Percentiles rank a stretch among this genome's conserved stretches.
phyloP scores from a whole-genome alignment of 2,888 invertebrate species.

The Beris chalybata region DNA sequence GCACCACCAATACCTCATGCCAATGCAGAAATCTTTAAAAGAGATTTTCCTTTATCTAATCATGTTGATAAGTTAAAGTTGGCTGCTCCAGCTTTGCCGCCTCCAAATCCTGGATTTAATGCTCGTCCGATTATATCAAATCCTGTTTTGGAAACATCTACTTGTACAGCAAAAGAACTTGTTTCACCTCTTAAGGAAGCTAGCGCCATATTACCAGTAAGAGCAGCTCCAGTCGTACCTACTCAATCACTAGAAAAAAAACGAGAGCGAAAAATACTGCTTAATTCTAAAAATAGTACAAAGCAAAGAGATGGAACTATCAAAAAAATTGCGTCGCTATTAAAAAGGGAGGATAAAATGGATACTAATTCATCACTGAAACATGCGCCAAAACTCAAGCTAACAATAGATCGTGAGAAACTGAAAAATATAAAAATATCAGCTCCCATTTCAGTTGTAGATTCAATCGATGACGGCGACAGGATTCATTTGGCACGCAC shows the following conservation, averaged over 20 bases:
- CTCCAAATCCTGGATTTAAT: conserved; percentile 64
- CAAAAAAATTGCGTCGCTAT: conserved; percentile 75
- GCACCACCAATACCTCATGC: conserved; percentile 67
- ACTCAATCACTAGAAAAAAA: no score
- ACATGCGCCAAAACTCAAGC: conserved; percentile 65
- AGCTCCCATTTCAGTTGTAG: conserved; percentile 73
- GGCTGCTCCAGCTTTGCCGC: conserved; percentile 62
- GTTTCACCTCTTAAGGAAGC: conserved; percentile 50
- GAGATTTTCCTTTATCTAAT: not conserved
- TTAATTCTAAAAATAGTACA: not conserved
- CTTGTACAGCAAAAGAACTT: conserved; percentile 75
- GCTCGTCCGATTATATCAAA: conserved; percentile 78
- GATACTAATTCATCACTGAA: conserved; percentile 63
- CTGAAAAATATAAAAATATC: conserved; percentile 80
- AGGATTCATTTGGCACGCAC: conserved; percentile 67
- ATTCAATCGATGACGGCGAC: conserved; percentile 59
- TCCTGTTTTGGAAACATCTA: conserved; percentile 79
- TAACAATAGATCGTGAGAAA: conserved; percentile 70
- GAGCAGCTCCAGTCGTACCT: conserved; percentile 63
- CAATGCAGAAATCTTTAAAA: not conserved
- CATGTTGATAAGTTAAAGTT: conserved; percentile 10
- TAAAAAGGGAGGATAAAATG: conserved; percentile 63
- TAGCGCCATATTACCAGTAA: conserved; percentile 62
- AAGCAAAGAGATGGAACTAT: conserved; percentile 65
- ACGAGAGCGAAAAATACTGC: no score